A percentile compares a stretch with the other conserved stretches of the same genome.
These are phyloP conservation scores for Gymnobelideus leadbeateri DNA, from an alignment of 2,113 vertebrate genomes.

Conservation along the genomic window DNA sequence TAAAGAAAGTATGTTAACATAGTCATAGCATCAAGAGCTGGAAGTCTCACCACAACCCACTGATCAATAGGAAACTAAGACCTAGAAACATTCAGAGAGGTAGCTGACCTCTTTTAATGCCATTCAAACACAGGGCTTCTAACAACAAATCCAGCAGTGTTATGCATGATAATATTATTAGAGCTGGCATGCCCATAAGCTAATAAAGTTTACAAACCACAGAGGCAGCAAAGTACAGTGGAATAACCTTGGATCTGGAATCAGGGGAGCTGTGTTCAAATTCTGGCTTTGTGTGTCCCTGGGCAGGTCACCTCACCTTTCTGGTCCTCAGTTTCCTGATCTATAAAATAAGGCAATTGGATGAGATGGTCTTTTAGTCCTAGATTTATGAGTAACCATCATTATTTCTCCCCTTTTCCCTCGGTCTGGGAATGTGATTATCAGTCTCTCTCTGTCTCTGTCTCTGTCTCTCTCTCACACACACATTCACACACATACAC, in stretches of 20 bases:
- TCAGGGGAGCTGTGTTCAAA: not conserved
- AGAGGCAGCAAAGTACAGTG: not conserved
- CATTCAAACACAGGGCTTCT: too few species aligned
- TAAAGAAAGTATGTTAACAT: too few species aligned
- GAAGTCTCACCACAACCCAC: not conserved
- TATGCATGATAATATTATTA: too few species aligned
- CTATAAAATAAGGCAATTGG: not conserved
- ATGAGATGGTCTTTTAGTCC: not conserved
- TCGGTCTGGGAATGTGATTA: not conserved
- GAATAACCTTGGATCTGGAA: not conserved
- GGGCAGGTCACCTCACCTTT: too few species aligned
- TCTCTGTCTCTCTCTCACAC: too few species aligned
- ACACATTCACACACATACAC: too few species aligned
- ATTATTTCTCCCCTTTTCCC: not conserved
- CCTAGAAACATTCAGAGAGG: conserved; percentile 16
- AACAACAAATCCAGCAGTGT: too few species aligned
- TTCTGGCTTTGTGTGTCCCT: not conserved
- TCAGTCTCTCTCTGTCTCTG: not conserved
- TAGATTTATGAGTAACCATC: not conserved
- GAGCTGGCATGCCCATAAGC: too few species aligned
- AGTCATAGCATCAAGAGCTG: too few species aligned
- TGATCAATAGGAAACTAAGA: conserved; percentile 17
- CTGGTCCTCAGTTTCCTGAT: not conserved
- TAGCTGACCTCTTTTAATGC: too few species aligned
- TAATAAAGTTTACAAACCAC: not conserved